Base-by-base conservation (phyloP, 2,113 vertebrate genomes). In the Polyodon spathula region DNA sequence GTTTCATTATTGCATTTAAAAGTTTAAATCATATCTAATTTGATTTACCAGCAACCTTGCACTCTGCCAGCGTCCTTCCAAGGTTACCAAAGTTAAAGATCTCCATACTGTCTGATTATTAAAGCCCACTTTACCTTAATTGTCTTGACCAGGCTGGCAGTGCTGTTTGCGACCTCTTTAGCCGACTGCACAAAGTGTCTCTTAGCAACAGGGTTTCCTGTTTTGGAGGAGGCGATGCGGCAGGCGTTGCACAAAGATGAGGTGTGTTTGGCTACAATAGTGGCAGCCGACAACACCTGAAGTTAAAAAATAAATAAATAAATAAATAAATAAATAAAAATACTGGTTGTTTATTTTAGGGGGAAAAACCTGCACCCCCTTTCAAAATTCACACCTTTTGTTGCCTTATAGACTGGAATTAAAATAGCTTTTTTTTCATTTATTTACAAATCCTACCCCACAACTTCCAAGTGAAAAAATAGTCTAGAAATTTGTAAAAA, bases 91-190 rank as follows among this genome's bases (percentile, higher is more conserved):
- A 27, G 1, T 27, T 27, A 27, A 27, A 27, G 27, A 27, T 27
- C 8, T 14, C 6, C 48, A 50, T 6, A 50, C 48, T 50, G 48
- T n/a, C 5, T n/a, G 15, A 14, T n/a, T 50, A 50, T n/a, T n/a
- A 9, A 50, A 50, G 9, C 46, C 12, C 46, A 50, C 46, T 14
- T 56, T n/a, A 37, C 96, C 92, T 99, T 99, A 77, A 99, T 99
- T 66, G 97, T 98, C 84, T 99, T 99, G 66, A 99, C 97, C 44
- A 99, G 86, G 82, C 96, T 99, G 72, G 97, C 97, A 0, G 97
- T 99, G 71, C 95, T 99, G 82, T 99, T 99, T 66, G 97, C 97
- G 46, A 99, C 97, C 73, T 99, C 97, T 80, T 99, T 99, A 73
- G 97, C 97, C 4, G 97, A 98, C 71, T 99, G 97, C 54, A 99